phyloP scores from a whole-genome alignment of 2,797 vertebrate species.

The Monodelphis domestica region DNA sequence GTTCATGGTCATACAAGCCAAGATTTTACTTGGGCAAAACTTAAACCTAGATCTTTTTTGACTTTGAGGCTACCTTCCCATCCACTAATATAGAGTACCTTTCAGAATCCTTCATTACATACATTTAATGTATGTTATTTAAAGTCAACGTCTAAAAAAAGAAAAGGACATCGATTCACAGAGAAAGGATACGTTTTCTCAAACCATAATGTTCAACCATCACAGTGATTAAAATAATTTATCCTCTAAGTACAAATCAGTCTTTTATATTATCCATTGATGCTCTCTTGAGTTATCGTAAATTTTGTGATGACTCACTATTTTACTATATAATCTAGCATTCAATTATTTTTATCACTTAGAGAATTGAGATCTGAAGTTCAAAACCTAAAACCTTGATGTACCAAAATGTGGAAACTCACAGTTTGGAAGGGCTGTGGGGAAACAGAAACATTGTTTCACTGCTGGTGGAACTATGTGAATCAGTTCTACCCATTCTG shows the following conservation, averaged over 20 bases:
- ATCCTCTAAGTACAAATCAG: not conserved
- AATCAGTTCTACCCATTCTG: not conserved
- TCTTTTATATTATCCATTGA: not conserved
- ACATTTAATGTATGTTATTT: not conserved
- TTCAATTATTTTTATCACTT: not conserved
- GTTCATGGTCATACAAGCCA: not conserved
- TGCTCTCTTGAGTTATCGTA: not conserved
- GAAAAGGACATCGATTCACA: not conserved
- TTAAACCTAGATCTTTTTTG: not conserved
- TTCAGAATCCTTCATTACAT: not conserved
- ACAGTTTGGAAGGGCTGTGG: not conserved
- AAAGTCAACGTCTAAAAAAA: not conserved
- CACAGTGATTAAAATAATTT: not conserved
- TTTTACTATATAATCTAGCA: not conserved
- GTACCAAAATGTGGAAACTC: not conserved
- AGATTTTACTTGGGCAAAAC: not conserved
- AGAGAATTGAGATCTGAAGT: not conserved
- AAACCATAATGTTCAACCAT: not conserved
- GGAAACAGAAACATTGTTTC: not conserved
- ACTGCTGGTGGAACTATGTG: not conserved
- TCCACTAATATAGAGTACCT: not conserved
- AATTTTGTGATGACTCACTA: not conserved
- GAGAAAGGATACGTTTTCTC: not conserved
- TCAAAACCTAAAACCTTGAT: not conserved
- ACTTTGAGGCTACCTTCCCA: not conserved